Percentiles rank a stretch among this genome's conserved stretches.
phyloP scores from a whole-genome alignment of 92 coral and sea anemone genomes.

The Micromussa lordhowensis region DNA sequence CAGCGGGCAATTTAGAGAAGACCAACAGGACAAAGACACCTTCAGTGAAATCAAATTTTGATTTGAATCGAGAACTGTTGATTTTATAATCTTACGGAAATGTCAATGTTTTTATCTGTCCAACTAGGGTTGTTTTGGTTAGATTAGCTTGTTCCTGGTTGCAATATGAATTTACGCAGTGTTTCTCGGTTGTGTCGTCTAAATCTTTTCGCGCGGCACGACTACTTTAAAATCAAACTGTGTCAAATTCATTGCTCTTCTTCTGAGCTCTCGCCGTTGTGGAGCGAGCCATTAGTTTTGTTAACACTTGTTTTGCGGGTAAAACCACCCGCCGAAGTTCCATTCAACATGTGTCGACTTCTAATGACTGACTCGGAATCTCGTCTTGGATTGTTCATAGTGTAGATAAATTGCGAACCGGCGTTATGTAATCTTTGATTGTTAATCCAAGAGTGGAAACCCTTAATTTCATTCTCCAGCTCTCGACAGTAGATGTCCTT shows the following conservation, averaged over 20 bases:
- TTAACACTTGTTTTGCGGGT: constrained; percentile 32
- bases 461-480: constrained; percentile 82
- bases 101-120: constrained; percentile 7
- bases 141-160: not conserved
- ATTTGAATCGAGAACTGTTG: constrained; percentile 20
- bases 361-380: constrained; percentile 75
- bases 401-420: constrained; percentile 47
- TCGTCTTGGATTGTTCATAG: constrained; percentile 52
- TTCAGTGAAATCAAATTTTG: not conserved
- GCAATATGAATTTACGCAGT: not conserved
- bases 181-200: not conserved
- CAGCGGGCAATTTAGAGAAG: not conserved
- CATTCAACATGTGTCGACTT: constrained; percentile 75
- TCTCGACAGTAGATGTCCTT: constrained; percentile 88
- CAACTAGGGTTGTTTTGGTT: constrained; percentile 7
- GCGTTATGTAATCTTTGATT: constrained; percentile 70
- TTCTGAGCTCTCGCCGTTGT: constrained; percentile 65
- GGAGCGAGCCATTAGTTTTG: constrained; percentile 66
- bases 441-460: constrained; percentile 81
- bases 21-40: not conserved
- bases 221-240: not conserved
- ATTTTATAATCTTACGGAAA: constrained; percentile 13
- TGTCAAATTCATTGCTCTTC: constrained; percentile 58
- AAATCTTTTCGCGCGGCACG: not conserved
- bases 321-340: constrained; percentile 46